Evolutionary conservation across 2,797 vertebrate genomes (phyloP), one percentile per base, ranked within the genome.

Genomic region (Girardinus metallicus): DNA sequence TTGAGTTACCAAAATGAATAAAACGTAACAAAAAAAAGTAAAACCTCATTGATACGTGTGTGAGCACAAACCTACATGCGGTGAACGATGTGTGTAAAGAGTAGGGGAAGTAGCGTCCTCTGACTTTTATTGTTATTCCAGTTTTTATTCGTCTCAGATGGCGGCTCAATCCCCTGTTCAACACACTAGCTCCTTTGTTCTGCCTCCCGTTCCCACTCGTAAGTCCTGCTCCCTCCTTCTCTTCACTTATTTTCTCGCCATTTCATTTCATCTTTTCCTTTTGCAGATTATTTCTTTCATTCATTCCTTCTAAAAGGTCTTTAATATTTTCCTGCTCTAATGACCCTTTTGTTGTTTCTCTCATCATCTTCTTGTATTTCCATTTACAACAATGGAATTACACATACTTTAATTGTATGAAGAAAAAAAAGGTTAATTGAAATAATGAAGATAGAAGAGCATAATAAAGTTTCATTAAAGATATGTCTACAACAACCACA

Each of bases 111-210:
- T 92, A 92, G 92, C 88, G 87, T 90, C 82, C 89, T 91, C 83
- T 88, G 92, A 93, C 89, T 94, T 95, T 94, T 94, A 95, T 94
- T 94, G 94, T 94, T 94, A 88, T 94, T 95, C 86, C 85, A 93
- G 51, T 94, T 93, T 95, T 94, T 94, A 95, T 95, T 93, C 88
- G 88, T 94, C 93, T 94, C 94, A 95, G 93, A 94, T 93, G 94
- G 94, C 83, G 72, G 77, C 87, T 89, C 86, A 74, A 83, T 92
- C 92, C 92, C 87, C 91, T 82, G 91, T 85, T 87, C 89, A 55
- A 80, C 91, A 93, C 91, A 91, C 93, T 94, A 83, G 88, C 90
- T 89, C 87, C 90, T 93, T 94, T 94, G 92, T 95, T 93, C 88
- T 77, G 87, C 43, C 51, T 74, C 47, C 77, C 80, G 43, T 78